Percentiles rank a stretch among this genome's conserved stretches.
Evolutionary conservation across 2,797 vertebrate genomes (phyloP).

Genomic region (Alexandromys oeconomus): DNA sequence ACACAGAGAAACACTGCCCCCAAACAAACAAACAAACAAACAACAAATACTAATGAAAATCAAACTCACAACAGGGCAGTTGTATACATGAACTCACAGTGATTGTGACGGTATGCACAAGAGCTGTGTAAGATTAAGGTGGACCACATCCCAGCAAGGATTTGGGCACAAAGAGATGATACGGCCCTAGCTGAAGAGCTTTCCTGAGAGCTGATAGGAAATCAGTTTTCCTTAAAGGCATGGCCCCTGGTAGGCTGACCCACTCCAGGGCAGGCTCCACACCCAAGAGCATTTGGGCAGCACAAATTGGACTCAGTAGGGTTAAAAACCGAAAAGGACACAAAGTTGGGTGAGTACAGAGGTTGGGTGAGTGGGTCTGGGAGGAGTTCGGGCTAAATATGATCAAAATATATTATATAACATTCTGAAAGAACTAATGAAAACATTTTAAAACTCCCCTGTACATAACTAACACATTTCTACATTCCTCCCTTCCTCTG

Average conservation of each 20-base stretch:
- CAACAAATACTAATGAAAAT: neutral
- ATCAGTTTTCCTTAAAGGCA: neutral
- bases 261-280: neutral
- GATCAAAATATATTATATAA: no score
- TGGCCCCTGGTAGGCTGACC: neutral
- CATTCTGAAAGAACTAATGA: no score
- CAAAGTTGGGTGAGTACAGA: no score
- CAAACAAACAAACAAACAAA: neutral
- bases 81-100: neutral
- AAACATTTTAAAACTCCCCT: no score
- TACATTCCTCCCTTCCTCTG: no score
- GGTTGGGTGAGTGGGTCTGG: no score
- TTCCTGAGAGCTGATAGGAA: neutral
- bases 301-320: no score
- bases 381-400: no score
- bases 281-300: no score
- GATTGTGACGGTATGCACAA: neutral
- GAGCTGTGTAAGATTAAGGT: no score
- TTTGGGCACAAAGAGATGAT: neutral
- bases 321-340: no score
- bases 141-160: neutral
- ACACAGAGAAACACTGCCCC: neutral
- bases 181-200: neutral
- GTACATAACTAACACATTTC: no score
- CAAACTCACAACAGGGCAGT: neutral